phyloP scores from a whole-genome alignment of 2,797 vertebrate genomes.

The Labroides dimidiatus region DNA sequence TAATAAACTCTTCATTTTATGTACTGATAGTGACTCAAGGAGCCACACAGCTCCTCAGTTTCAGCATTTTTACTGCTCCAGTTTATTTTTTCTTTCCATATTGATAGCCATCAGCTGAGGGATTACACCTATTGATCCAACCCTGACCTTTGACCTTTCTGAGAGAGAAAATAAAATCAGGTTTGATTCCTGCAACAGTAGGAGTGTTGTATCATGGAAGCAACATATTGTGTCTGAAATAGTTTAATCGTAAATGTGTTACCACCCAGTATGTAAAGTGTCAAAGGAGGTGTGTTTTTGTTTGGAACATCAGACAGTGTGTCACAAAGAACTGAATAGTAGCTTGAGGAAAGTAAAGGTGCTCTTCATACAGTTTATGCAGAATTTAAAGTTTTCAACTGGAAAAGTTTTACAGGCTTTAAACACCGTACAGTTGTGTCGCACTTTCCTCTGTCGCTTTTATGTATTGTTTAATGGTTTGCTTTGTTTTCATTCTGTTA shows the following conservation, averaged over 20 bases:
- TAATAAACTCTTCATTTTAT: too few species aligned
- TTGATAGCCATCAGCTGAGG: background rate
- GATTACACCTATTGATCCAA: background rate
- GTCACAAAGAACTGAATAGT: background rate
- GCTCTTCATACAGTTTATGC: too few species aligned
- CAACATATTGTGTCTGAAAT: background rate
- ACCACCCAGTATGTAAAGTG: background rate
- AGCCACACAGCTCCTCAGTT: background rate
- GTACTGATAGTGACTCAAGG: background rate
- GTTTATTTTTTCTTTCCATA: background rate
- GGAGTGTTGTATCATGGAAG: background rate
- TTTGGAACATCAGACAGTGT: slow-evolving; percentile 6
- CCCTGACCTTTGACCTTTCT: slow-evolving; percentile 28
- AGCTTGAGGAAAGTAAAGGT: too few species aligned
- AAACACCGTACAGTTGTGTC: too few species aligned
- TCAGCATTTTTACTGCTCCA: background rate
- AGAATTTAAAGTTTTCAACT: too few species aligned
- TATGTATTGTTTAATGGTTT: too few species aligned
- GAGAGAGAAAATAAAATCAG: background rate
- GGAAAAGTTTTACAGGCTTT: too few species aligned
- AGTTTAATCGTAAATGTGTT: background rate
- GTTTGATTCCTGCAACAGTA: background rate
- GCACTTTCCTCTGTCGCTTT: too few species aligned
- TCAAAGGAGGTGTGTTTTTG: background rate
- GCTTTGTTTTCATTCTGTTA: too few species aligned